Base-by-base conservation (phyloP, 2,888 invertebrate genomes). In the Pseudococcus jackbeardsleyi region DNA sequence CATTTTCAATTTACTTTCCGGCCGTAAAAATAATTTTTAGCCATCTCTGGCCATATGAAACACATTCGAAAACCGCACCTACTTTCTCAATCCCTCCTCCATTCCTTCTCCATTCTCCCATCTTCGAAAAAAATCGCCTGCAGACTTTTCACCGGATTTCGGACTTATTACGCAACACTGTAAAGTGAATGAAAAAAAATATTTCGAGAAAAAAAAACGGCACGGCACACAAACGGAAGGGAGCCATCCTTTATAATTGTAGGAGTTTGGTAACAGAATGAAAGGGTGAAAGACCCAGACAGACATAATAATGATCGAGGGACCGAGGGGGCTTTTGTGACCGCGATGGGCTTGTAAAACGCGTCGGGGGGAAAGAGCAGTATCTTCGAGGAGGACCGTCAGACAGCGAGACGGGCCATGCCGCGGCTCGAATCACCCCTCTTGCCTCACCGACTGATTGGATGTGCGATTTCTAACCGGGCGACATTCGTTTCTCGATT, bases 221-320 rank as follows among this genome's bases (percentile, higher is more conserved):
- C 59, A 59, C 19, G 19, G 19, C 59, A 59, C 46, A 77, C 64
- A 72, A 86, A 48, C 86, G 86, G 86, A 86, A 86, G 86, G 86
- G 86, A 86, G 68, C 39, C 50, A 86, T 86, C 86, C 86, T 86
- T 86, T 86, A 86, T 77, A 72, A 68, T 86, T 68, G 86, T 86
- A 86, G 86, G 86, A 86, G 86, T 72, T 86, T 86, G 72, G 72
- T 72, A 42, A 86, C 72, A 39, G 77, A 86, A 77, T 46, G 72
- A 86, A 86, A 86, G 86, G 86, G 86, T 86, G 86, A 86, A 86
- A 77, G 86, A 86, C 86, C 86, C 86, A 86, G 86, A 86, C 86
- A 86, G 86, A 77, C 86, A 72, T 77, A 86, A 86, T 54, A 77
- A 86, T 77, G 72, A 48, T 77, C 72, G 86, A 77, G 77, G 86